Evolutionary conservation across 2,797 vertebrate species (phyloP), one percentile per base, ranked within the genome.

Genomic region (Lerista edwardsae): DNA sequence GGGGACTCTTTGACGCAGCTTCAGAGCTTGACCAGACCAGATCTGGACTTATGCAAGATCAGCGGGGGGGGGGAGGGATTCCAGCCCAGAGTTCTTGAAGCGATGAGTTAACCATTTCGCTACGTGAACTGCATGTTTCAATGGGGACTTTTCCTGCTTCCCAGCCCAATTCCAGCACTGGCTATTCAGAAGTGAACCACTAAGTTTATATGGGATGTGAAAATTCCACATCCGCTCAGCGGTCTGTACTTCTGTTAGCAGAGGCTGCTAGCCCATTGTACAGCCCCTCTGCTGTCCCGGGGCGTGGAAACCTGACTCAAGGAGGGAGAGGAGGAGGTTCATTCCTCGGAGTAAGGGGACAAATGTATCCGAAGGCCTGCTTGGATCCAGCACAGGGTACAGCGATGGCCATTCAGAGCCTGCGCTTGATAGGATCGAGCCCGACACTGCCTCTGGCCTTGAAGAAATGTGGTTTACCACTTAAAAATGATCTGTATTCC

Each of bases 401-500:
- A n/a, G n/a, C n/a, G n/a, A n/a, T n/a, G n/a, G n/a, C n/a, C n/a
- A n/a, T n/a, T n/a, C n/a, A n/a, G n/a, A n/a, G n/a, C n/a, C n/a
- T n/a, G n/a, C n/a, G n/a, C n/a, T n/a, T n/a, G n/a, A n/a, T n/a
- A n/a, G n/a, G n/a, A n/a, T n/a, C n/a, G n/a, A n/a, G n/a, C 65
- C 82, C 25, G 34, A 78, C 29, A 47, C 41, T 31, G 57, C 55
- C 84, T 72, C 39, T 17, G 61, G 55, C 69, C 74, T 31, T 83
- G 77, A 82, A 39, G 59, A 14, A 71, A 39, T 71, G 57, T 55
- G 19, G 34, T 68, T 47, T 64, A 57, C 67, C 61, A 77, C 36
- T 86, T 73, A 78, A 27, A 88, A 85, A 34, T 21, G 65, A 68
- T 78, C 61, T 75, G 25, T 80, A 69, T 31, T 25, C 12, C 82